These are phyloP conservation scores for Psephotus haematonotus DNA, from an alignment of 2,113 vertebrate species.

Conservation along the genomic window DNA sequence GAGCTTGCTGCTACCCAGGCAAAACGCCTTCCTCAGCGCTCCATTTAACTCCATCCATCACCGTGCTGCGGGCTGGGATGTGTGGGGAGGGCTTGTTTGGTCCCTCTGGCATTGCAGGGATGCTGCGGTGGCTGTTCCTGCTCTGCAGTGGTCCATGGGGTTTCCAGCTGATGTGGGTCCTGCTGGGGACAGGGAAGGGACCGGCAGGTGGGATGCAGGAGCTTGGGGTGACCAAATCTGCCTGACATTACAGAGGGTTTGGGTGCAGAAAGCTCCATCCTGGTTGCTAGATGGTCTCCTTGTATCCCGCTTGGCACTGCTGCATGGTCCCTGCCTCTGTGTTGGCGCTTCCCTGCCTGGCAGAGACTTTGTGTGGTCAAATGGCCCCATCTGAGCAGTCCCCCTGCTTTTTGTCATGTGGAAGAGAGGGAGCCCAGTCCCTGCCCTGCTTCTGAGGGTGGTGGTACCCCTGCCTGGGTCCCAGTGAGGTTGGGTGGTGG, in stretches of 20 bases:
- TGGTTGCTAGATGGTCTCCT: background rate
- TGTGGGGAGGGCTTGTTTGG: accelerated
- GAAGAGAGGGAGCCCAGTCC: background rate
- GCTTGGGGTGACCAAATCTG: background rate
- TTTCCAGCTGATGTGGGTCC: accelerated
- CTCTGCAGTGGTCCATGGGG: background rate
- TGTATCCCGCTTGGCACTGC: accelerated
- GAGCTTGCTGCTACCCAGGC: background rate
- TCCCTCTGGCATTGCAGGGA: accelerated
- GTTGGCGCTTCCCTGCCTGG: background rate
- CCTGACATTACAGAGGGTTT: background rate
- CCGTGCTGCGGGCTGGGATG: accelerated
- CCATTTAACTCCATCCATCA: conserved; percentile 21
- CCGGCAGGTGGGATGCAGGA: background rate
- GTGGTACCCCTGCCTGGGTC: background rate
- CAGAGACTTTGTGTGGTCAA: background rate
- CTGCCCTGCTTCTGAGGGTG: background rate
- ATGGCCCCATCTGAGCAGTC: accelerated
- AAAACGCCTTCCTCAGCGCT: background rate
- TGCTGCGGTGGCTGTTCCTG: accelerated
- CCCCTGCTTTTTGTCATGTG: background rate
- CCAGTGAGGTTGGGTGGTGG: accelerated
- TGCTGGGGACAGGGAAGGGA: background rate
- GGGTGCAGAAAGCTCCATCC: background rate
- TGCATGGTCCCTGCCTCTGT: accelerated